Conservation (phyloP, 2,888 invertebrate species). For the Lutraria lutraria region DNA sequence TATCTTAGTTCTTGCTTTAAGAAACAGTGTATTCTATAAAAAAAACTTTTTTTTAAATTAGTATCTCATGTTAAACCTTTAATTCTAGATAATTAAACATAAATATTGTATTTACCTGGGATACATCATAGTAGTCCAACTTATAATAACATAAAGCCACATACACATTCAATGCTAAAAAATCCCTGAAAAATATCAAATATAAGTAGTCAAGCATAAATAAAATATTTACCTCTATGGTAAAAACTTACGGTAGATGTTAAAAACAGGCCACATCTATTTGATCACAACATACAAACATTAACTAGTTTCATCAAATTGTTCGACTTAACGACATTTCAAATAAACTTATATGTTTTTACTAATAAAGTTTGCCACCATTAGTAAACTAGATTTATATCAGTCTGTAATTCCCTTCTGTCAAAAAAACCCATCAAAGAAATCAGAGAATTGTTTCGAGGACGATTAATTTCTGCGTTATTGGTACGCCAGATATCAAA, state of each 20-base stretch:
- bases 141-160: slow-evolving; percentile 99
- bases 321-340: not conserved
- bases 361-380: not conserved
- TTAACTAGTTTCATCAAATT: not conserved
- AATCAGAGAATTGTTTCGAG: no score
- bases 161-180: slow-evolving; percentile 97
- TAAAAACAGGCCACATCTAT: not conserved
- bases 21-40: no score
- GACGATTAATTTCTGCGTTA: no score
- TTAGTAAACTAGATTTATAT: not conserved
- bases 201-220: no score
- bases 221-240: no score
- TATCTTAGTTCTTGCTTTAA: no score
- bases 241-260: no score
- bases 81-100: not conserved
- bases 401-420: not conserved
- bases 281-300: not conserved
- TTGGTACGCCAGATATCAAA: no score
- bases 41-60: no score
- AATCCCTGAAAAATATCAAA: slow-evolving; percentile 90
- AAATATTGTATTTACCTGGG: slow-evolving; percentile 89
- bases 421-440: no score
- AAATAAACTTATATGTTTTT: not conserved
- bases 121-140: slow-evolving; percentile 98
- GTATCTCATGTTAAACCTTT: no score